These are phyloP conservation scores for Etheostoma perlongum DNA, from an alignment of 2,797 vertebrate genomes.

Conservation along the genomic window DNA sequence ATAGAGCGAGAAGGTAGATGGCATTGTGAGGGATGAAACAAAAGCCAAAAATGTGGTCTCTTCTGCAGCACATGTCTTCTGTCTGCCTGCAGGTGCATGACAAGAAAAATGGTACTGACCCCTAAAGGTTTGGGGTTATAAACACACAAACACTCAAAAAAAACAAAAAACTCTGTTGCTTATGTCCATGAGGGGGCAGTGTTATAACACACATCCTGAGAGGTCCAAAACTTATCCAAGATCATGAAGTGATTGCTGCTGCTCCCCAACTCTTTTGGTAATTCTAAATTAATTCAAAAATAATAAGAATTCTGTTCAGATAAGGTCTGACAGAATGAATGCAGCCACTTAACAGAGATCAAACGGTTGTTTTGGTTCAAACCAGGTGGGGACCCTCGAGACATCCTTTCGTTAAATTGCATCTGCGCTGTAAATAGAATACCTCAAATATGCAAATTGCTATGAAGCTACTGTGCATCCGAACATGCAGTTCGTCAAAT, in stretches of 20 bases:
- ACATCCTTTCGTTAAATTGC: constrained; percentile 80
- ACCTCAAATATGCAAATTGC: constrained; percentile 78
- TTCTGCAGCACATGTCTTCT: constrained; percentile 5
- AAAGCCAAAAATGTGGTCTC: constrained; percentile 21
- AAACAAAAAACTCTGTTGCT: not conserved
- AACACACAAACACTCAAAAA: constrained; percentile 20
- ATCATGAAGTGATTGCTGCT: constrained; percentile 58
- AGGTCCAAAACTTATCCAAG: constrained; percentile 31
- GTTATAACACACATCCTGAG: constrained; percentile 56
- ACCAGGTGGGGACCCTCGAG: constrained; percentile 81
- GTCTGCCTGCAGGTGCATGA: constrained; percentile 34
- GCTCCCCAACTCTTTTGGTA: constrained; percentile 46
- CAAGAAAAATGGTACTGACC: constrained; percentile 31
- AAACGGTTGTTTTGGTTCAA: constrained; percentile 72
- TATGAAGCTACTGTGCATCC: constrained; percentile 36
- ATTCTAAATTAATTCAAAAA: constrained; percentile 67
- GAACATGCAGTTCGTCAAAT: constrained; percentile 46
- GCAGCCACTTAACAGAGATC: constrained; percentile 68
- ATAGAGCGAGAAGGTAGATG: constrained; percentile 47
- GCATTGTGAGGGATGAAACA: constrained; percentile 27
- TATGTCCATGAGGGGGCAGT: constrained; percentile 78
- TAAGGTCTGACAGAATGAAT: constrained; percentile 68
- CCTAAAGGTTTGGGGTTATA: constrained; percentile 28
- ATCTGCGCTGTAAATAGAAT: constrained; percentile 73
- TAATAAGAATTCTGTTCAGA: constrained; percentile 73